Evolutionary conservation across 2,113 vertebrate genomes (phyloP).

Genomic region (Entosphenus tridentatus): DNA sequence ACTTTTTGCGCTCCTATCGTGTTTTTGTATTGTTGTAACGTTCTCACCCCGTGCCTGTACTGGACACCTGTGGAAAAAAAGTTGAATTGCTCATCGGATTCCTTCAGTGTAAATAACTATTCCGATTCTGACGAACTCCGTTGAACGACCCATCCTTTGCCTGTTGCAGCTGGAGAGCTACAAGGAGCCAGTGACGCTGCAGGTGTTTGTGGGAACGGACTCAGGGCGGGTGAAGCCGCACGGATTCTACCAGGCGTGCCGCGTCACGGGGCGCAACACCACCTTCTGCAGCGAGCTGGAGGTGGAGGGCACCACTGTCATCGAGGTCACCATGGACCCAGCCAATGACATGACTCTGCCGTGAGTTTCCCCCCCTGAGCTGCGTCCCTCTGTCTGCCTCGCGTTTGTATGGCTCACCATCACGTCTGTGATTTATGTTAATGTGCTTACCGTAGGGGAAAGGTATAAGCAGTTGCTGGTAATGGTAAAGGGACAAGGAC

Average conservation of each 20-base stretch:
- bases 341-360: constrained; percentile 78
- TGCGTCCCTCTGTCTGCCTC: background rate
- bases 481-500: too few species aligned
- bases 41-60: too few species aligned
- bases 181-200: constrained; percentile 65
- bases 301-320: constrained; percentile 82
- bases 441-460: too few species aligned
- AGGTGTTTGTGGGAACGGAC: constrained; percentile 85
- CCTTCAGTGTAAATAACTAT: too few species aligned
- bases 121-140: too few species aligned
- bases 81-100: too few species aligned
- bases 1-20: too few species aligned
- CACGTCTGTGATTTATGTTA: too few species aligned
- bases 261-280: constrained; percentile 84
- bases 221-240: constrained; percentile 80
- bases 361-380: constrained; percentile 28
- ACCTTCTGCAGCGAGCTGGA: constrained; percentile 91
- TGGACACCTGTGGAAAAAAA: too few species aligned
- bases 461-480: too few species aligned
- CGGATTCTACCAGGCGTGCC: constrained; percentile 95
- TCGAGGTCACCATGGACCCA: constrained; percentile 73
- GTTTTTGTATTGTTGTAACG: too few species aligned
- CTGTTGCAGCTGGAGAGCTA: constrained; percentile 60
- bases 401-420: too few species aligned
- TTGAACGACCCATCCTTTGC: constrained; percentile 3